Conservation (phyloP, 2,797 vertebrate species). For the Mus caroli region DNA sequence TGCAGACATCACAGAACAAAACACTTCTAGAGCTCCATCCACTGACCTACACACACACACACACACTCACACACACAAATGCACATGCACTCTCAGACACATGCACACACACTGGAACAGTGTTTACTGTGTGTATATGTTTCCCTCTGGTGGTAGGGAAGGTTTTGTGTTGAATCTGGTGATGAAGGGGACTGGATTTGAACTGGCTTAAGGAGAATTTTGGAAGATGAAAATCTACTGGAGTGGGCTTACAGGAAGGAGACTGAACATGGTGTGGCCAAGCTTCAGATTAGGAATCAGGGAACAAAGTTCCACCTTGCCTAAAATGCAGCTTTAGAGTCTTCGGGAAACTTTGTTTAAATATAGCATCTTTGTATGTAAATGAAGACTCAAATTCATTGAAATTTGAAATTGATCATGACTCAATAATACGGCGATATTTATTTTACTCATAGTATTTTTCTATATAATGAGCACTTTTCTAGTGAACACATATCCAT, state of each 20-base stretch:
- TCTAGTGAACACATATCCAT: not conserved
- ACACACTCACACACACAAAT: not conserved
- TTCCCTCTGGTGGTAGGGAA: not conserved
- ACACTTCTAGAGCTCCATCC: not conserved
- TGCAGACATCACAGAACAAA: not conserved
- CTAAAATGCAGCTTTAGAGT: not conserved
- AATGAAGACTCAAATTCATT: slow-evolving; percentile 58
- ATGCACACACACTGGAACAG: not conserved
- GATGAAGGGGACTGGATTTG: not conserved
- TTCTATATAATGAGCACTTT: slow-evolving; percentile 9
- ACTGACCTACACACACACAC: not conserved
- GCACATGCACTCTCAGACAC: not conserved
- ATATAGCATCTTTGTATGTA: not conserved
- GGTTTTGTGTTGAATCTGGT: not conserved
- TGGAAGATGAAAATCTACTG: not conserved
- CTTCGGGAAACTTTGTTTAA: not conserved
- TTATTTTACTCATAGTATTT: not conserved
- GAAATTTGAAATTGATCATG: not conserved
- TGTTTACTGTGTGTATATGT: not conserved
- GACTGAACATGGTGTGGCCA: not conserved
- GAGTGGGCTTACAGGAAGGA: not conserved
- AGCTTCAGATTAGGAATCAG: not conserved
- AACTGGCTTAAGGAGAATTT: not conserved
- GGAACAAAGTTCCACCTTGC: not conserved
- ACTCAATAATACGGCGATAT: not conserved